A percentile compares a stretch with the other conserved stretches of the same genome.
Conservation (phyloP, 2,888 invertebrate species). For the Polietes domitor region DNA sequence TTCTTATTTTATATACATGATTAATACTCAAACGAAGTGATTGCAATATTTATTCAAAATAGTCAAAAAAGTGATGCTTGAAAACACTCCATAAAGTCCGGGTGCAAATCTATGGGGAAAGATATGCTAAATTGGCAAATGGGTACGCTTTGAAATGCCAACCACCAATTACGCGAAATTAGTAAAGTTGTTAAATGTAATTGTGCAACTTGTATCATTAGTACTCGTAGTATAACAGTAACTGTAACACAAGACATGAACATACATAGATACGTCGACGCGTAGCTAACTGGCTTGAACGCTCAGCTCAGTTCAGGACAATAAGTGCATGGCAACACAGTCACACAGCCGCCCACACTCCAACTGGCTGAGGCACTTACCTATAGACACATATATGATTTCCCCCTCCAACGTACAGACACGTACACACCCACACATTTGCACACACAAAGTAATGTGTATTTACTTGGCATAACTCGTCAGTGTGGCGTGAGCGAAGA, state of each 20-base stretch:
- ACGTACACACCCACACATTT: neutral
- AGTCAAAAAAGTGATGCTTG: neutral
- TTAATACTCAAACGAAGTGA: too few species aligned
- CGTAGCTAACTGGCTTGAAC: neutral
- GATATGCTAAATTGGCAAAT: constrained; percentile 61
- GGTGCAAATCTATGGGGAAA: constrained; percentile 44
- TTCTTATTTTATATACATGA: too few species aligned
- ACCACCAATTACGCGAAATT: constrained; percentile 60
- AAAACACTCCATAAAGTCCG: neutral
- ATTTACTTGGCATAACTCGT: constrained; percentile 56
- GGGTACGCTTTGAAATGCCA: constrained; percentile 25
- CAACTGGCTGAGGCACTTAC: neutral
- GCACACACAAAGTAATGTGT: constrained; percentile 11
- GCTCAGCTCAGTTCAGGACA: neutral
- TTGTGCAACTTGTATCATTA: constrained; percentile 58
- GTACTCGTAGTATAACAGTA: too few species aligned
- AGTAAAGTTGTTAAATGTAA: constrained; percentile 56
- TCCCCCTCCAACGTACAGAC: neutral
- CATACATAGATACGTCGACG: neutral
- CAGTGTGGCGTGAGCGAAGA: constrained; percentile 19
- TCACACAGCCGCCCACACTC: neutral
- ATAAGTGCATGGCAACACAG: neutral
- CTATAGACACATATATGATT: constrained; percentile 1
- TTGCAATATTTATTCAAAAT: neutral
- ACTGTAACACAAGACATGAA: constrained; percentile 24